Evolutionary conservation across 1,140 invertebrate genomes (phyloP).

Genomic region (Nephotettix cincticeps): DNA sequence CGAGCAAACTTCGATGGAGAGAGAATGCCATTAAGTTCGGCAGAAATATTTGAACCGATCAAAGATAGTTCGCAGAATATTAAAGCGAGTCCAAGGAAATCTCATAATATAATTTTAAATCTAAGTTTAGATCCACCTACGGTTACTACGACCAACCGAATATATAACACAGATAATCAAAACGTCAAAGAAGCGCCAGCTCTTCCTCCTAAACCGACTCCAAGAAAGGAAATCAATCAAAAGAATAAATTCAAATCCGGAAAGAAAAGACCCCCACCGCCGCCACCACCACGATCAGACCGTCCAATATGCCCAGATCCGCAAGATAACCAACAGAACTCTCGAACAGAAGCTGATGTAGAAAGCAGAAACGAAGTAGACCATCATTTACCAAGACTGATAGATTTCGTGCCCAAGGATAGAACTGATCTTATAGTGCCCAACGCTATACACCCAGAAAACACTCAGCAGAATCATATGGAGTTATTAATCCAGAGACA

Average conservation of each 20-base stretch:
- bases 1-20: slow-evolving; percentile 50
- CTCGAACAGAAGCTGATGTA: not conserved
- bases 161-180: not conserved
- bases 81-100: slow-evolving; percentile 18
- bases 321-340: too few species aligned
- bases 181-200: slow-evolving; percentile 19
- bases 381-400: slow-evolving; percentile 58
- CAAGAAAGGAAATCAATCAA: slow-evolving; percentile 30
- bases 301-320: slow-evolving; percentile 37
- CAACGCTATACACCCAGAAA: slow-evolving; percentile 32
- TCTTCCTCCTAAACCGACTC: slow-evolving; percentile 38
- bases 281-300: slow-evolving; percentile 49
- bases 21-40: not conserved
- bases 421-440: slow-evolving; percentile 36
- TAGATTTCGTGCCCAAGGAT: slow-evolving; percentile 65
- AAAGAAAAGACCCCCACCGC: slow-evolving; percentile 51
- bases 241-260: slow-evolving; percentile 39
- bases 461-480: slow-evolving; percentile 26
- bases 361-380: not conserved
- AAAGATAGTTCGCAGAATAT: not conserved
- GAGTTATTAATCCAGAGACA: slow-evolving; percentile 30
- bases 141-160: not conserved
- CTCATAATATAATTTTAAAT: slow-evolving; percentile 15
- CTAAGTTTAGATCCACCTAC: not conserved
- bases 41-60: not conserved